Conservation (phyloP, 2,797 vertebrate species). For the Lophotriccus pileatus region DNA sequence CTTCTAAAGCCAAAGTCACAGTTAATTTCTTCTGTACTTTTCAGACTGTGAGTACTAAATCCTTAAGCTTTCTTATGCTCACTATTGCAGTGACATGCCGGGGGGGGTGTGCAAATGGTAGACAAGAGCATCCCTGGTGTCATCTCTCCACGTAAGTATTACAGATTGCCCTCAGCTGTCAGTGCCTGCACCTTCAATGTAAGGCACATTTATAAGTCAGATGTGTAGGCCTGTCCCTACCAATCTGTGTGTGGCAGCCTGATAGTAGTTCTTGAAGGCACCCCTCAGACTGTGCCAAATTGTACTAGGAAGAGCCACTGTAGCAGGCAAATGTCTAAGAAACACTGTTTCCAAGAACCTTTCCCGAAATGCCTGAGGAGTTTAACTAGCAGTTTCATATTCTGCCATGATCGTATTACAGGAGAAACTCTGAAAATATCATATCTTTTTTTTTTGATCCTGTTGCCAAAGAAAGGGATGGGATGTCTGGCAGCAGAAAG, state of each 20-base stretch:
- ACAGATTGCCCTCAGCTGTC: not conserved
- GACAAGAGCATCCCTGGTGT: not conserved
- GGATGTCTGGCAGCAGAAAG: not conserved
- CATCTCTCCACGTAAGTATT: not conserved
- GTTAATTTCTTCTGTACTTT: not conserved
- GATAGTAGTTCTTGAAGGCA: not conserved
- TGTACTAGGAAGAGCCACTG: not conserved
- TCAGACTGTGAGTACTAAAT: not conserved
- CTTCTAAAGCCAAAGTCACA: not conserved
- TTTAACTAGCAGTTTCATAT: not conserved
- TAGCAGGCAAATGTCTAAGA: not conserved
- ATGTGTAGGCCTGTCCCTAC: not conserved
- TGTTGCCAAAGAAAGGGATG: not conserved
- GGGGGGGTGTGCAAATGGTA: not conserved
- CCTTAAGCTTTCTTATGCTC: not conserved
- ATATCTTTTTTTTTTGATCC: not conserved
- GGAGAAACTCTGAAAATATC: conserved; percentile 7
- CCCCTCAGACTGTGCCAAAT: not conserved
- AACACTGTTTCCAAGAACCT: not conserved
- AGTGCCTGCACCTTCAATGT: rapidly evolving
- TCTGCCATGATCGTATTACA: not conserved
- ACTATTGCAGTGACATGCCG: not conserved
- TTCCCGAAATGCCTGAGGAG: not conserved
- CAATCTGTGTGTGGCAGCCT: not conserved
- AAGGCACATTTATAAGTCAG: rapidly evolving